A percentile compares a stretch with the other conserved stretches of the same genome.
phyloP scores from a whole-genome alignment of 2,888 invertebrate genomes.

The Andrena marginata region DNA sequence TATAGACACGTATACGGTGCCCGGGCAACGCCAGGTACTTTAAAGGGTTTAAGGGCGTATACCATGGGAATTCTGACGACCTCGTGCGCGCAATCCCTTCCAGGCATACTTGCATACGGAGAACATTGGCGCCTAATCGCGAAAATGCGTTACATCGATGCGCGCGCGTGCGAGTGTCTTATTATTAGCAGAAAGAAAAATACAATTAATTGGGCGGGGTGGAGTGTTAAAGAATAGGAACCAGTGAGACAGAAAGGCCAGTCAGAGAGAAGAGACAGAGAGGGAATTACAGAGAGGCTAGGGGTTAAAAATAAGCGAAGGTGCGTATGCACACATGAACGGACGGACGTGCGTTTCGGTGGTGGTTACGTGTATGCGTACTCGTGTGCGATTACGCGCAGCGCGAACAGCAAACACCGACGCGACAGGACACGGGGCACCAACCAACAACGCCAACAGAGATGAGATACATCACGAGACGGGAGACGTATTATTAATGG shows the following conservation, averaged over 20 bases:
- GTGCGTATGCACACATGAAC: neutral
- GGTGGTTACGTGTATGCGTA: neutral
- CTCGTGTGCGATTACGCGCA: constrained; percentile 34
- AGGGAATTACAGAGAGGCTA: constrained; percentile 27
- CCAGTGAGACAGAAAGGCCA: constrained; percentile 3
- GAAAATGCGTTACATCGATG: constrained; percentile 8
- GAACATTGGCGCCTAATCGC: constrained; percentile 38
- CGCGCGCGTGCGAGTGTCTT: neutral
- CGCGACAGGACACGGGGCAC: constrained; percentile 63
- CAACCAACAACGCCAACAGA: constrained; percentile 72
- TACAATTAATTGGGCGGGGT: neutral
- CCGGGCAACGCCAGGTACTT: too few relatives aligned
- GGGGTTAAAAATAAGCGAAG: constrained; percentile 35
- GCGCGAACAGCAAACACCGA: constrained; percentile 62
- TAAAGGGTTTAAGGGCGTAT: constrained; percentile 23
- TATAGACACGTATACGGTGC: too few relatives aligned
- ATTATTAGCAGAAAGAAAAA: neutral
- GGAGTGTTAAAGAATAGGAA: neutral
- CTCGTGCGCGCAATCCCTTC: constrained; percentile 56
- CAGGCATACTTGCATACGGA: constrained; percentile 45
- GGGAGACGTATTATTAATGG: constrained; percentile 85
- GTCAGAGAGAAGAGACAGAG: constrained; percentile 30
- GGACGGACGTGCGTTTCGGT: neutral
- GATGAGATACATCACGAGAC: constrained; percentile 85
- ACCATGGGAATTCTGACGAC: constrained; percentile 43